Evolutionary conservation across 2,797 vertebrate genomes (phyloP).

Genomic region (Intellagama lesueurii): DNA sequence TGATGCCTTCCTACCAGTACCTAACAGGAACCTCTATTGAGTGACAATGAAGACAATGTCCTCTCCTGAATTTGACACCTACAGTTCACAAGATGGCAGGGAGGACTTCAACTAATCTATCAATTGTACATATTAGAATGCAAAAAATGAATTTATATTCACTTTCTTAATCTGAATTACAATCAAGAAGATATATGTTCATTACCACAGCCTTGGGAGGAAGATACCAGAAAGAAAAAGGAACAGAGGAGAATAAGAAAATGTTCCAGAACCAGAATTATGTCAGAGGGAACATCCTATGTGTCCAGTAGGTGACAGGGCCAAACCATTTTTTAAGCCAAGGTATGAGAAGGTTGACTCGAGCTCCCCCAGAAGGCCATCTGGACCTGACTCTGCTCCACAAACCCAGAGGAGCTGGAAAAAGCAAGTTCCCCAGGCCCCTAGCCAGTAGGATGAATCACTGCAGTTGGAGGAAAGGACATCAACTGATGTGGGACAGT

Average conservation of each 20-base stretch:
- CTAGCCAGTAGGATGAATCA: too few species aligned
- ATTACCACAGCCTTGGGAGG: neutral
- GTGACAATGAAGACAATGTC: neutral
- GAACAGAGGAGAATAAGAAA: conserved; percentile 7
- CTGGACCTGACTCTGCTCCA: too few species aligned
- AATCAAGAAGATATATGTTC: neutral
- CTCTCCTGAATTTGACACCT: neutral
- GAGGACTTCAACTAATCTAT: neutral
- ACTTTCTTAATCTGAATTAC: neutral
- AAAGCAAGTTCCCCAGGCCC: too few species aligned
- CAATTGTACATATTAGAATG: accelerated
- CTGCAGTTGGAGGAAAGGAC: too few species aligned
- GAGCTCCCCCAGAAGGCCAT: too few species aligned
- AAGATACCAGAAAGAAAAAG: neutral
- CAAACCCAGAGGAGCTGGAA: too few species aligned
- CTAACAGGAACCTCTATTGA: neutral
- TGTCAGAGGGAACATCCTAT: neutral
- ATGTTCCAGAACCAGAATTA: neutral
- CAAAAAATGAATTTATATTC: neutral
- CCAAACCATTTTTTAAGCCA: too few species aligned
- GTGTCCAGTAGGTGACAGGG: too few species aligned
- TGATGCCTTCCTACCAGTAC: neutral
- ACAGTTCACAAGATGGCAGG: neutral
- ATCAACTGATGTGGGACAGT: too few species aligned
- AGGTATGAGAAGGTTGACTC: too few species aligned